Conservation (phyloP, 2,888 invertebrate genomes). For the Celastrina argiolus region DNA sequence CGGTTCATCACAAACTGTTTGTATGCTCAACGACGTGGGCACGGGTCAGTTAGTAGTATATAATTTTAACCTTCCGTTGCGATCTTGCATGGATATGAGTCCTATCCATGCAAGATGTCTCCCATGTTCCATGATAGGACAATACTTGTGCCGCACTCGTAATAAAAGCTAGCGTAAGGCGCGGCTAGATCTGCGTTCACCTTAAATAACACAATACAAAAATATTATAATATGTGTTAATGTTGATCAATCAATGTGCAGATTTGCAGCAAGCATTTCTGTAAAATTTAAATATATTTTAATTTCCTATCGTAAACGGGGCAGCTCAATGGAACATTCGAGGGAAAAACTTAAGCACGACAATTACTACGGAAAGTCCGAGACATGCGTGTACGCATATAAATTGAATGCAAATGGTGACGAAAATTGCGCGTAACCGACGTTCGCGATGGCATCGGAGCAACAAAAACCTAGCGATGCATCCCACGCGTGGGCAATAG, state of each 20-base stretch:
- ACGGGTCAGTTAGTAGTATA: too few species aligned
- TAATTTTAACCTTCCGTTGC: too few species aligned
- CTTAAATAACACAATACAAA: too few species aligned
- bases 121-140: too few species aligned
- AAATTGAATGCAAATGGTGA: slow-evolving; percentile 64
- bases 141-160: too few species aligned
- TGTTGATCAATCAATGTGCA: background rate
- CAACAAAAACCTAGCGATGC: slow-evolving; percentile 66
- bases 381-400: slow-evolving; percentile 65
- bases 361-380: slow-evolving; percentile 33
- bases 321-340: background rate
- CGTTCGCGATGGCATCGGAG: slow-evolving; percentile 52
- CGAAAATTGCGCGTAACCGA: slow-evolving; percentile 55
- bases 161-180: too few species aligned
- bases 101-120: too few species aligned
- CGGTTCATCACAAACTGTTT: too few species aligned
- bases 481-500: slow-evolving; percentile 45
- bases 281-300: background rate
- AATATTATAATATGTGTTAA: background rate
- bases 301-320: background rate
- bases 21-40: too few species aligned
- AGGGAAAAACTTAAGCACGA: background rate
- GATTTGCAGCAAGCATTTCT: background rate
- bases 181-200: too few species aligned
- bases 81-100: too few species aligned